phyloP scores from a whole-genome alignment of 1,140 invertebrate species.

The Cyclina sinensis region DNA sequence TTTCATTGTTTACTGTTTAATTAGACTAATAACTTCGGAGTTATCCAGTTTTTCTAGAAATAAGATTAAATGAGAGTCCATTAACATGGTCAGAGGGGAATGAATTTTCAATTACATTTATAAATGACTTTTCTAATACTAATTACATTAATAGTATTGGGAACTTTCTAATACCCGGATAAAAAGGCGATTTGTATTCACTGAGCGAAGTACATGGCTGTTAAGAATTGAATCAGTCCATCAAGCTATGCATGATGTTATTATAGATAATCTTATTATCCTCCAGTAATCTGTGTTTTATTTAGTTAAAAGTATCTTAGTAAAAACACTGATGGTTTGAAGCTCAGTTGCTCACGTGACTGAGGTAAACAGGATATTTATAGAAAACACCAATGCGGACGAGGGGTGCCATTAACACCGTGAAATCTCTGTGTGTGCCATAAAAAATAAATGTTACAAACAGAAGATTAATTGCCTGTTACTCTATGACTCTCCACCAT shows the following conservation, averaged over 20 bases:
- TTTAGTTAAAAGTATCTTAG: neutral
- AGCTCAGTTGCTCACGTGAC: no score
- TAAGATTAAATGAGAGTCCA: conserved; percentile 62
- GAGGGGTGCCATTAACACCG: no score
- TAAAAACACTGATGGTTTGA: no score
- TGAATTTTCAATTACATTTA: conserved; percentile 60
- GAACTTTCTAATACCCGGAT: conserved; percentile 50
- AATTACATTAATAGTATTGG: conserved; percentile 62
- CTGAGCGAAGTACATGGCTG: neutral
- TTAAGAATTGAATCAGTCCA: conserved; percentile 47
- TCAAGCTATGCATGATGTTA: conserved; percentile 26
- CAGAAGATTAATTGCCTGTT: no score
- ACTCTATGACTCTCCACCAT: no score
- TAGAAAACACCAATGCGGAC: no score
- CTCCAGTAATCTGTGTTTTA: conserved; percentile 27
- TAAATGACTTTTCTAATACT: conserved; percentile 64
- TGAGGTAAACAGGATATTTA: no score
- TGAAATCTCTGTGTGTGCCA: no score
- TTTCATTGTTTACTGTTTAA: conserved; percentile 62
- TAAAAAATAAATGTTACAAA: no score
- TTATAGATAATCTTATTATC: conserved; percentile 43
- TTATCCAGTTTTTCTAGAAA: conserved; percentile 49
- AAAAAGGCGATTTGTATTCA: conserved; percentile 54
- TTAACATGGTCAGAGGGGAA: conserved; percentile 54
- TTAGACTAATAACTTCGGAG: conserved; percentile 58